Evolutionary conservation across 2,888 invertebrate species (phyloP).

Genomic region (Parnassius glacialis): DNA sequence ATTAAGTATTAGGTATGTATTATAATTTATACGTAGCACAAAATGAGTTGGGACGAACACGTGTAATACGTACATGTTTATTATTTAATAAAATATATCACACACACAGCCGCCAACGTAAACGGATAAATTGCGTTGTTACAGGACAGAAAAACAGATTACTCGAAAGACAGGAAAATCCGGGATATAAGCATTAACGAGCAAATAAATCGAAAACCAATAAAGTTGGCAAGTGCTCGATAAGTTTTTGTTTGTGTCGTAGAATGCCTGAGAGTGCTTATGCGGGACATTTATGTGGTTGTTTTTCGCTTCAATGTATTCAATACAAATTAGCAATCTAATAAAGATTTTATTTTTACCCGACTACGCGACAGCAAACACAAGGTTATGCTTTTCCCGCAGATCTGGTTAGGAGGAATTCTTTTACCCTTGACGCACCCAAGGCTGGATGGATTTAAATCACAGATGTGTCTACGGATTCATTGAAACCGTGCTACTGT

Average conservation of each 20-base stretch:
- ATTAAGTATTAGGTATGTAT: too few species aligned
- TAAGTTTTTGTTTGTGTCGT: slow-evolving; percentile 10
- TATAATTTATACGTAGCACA: background rate
- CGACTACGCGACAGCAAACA: too few species aligned
- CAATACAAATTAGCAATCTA: too few species aligned
- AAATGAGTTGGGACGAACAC: background rate
- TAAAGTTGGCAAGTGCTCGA: background rate
- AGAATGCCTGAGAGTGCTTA: background rate
- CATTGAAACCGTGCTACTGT: too few species aligned
- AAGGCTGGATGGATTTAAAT: too few species aligned
- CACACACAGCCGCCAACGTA: background rate
- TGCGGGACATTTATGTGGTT: too few species aligned
- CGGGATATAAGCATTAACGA: background rate
- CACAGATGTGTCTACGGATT: too few species aligned
- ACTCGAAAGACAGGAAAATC: slow-evolving; percentile 9
- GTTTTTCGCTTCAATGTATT: too few species aligned
- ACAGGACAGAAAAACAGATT: slow-evolving; percentile 10
- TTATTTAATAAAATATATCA: slow-evolving; percentile 1
- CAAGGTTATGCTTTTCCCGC: too few species aligned
- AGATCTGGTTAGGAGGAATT: too few species aligned
- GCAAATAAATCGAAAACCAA: slow-evolving; percentile 7
- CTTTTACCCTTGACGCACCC: too few species aligned
- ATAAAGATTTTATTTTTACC: too few species aligned
- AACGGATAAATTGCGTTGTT: slow-evolving; percentile 19
- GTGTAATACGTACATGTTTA: background rate